Conservation (phyloP, 2,113 vertebrate species). For the Mustelus asterias region DNA sequence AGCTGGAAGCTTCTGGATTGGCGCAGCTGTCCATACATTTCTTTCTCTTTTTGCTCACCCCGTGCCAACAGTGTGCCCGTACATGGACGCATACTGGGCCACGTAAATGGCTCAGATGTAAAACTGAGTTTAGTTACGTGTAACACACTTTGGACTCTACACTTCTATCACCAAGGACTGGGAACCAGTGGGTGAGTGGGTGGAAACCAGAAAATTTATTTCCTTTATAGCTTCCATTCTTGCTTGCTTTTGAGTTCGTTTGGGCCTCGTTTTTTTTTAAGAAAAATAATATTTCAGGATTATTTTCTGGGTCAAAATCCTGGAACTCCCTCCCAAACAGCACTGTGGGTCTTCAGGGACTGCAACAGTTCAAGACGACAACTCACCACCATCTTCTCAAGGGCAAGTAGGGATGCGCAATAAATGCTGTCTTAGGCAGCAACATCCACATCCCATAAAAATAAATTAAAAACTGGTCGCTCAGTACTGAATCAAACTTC, state of each 20-base stretch:
- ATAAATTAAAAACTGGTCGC: neutral
- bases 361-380: too few relatives aligned
- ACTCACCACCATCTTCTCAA: too few relatives aligned
- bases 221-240: too few relatives aligned
- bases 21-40: neutral
- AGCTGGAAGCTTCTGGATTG: neutral
- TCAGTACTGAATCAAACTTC: neutral
- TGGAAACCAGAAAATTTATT: neutral
- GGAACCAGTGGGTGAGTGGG: neutral
- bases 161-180: neutral
- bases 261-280: neutral
- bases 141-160: neutral
- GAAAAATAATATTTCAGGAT: neutral
- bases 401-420: too few relatives aligned
- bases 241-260: too few relatives aligned
- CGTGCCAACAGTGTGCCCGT: neutral
- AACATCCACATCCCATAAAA: too few relatives aligned
- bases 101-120: neutral
- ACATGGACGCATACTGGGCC: neutral
- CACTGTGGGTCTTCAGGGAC: too few relatives aligned
- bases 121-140: neutral
- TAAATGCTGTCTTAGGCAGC: too few relatives aligned
- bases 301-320: too few relatives aligned
- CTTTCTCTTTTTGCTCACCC: neutral
- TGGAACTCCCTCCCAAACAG: too few relatives aligned